phyloP scores from a whole-genome alignment of 2,797 vertebrate species.

The Toxotes lorentzi region DNA sequence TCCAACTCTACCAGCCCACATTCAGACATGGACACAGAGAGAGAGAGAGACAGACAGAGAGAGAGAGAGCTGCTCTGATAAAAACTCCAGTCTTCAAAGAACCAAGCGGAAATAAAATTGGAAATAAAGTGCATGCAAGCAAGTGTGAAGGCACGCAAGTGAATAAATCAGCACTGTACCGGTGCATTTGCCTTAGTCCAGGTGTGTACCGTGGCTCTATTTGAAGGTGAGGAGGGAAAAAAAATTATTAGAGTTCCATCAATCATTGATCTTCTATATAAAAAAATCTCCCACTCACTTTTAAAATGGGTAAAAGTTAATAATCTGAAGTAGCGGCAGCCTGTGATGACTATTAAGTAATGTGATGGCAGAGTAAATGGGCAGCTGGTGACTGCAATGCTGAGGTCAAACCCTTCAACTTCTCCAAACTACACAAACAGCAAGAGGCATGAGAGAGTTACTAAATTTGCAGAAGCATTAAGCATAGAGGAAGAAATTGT shows the following conservation, averaged over 20 bases:
- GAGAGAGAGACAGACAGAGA: no score
- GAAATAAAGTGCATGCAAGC: constrained; percentile 50
- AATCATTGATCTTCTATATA: constrained; percentile 48
- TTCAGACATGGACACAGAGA: constrained; percentile 21
- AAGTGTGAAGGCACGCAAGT: constrained; percentile 6
- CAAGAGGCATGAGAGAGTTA: background rate
- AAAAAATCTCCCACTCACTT: constrained; percentile 14
- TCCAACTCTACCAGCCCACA: constrained; percentile 10
- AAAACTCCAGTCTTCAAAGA: constrained; percentile 22
- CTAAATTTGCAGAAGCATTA: background rate
- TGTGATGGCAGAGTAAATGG: constrained; percentile 64
- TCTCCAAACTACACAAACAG: constrained; percentile 13
- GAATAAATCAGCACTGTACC: constrained; percentile 25
- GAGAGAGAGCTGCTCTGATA: background rate
- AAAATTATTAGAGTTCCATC: constrained; percentile 61
- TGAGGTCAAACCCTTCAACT: constrained; percentile 36
- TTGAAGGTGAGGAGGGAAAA: constrained; percentile 1
- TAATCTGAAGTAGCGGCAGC: constrained; percentile 28
- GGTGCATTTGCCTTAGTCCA: constrained; percentile 18
- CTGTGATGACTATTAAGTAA: constrained; percentile 53
- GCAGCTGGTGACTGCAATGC: constrained; percentile 62
- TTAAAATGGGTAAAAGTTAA: constrained; percentile 34
- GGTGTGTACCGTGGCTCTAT: constrained; percentile 28
- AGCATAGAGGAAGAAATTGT: background rate
- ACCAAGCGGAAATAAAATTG: constrained; percentile 8